phyloP scores from a whole-genome alignment of 2,797 vertebrate species.

The Cynodonichthys magdalenae region DNA sequence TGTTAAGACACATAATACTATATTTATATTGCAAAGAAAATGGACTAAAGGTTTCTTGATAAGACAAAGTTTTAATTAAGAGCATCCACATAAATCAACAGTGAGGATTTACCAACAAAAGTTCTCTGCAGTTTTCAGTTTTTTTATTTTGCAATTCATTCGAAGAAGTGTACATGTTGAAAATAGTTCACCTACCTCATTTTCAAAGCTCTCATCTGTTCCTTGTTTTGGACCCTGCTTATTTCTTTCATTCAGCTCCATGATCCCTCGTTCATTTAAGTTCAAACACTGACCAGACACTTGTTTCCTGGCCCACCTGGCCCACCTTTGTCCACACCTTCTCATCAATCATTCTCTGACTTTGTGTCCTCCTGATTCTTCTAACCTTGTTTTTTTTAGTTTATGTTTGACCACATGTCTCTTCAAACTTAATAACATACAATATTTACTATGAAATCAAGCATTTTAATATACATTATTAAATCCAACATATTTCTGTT shows the following conservation, averaged over 20 bases:
- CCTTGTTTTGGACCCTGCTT: slow-evolving; percentile 18
- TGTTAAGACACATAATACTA: too few relatives aligned
- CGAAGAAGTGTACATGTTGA: neutral
- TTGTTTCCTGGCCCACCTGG: slow-evolving; percentile 28
- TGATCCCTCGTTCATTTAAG: slow-evolving; percentile 8
- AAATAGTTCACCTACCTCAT: slow-evolving; percentile 41
- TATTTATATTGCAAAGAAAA: neutral
- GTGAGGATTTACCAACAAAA: neutral
- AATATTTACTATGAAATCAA: too few relatives aligned
- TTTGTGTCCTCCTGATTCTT: neutral
- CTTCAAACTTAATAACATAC: too few relatives aligned
- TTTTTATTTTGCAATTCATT: neutral
- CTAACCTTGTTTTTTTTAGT: neutral
- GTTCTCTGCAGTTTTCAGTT: neutral
- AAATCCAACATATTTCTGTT: too few relatives aligned
- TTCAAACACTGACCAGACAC: neutral
- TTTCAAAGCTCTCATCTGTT: slow-evolving; percentile 40
- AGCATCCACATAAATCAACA: too few relatives aligned
- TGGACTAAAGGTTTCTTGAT: neutral
- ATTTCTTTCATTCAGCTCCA: slow-evolving; percentile 43
- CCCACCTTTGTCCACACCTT: neutral
- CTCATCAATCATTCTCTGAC: slow-evolving; percentile 5
- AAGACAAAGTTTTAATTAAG: too few relatives aligned
- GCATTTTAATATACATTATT: too few relatives aligned
- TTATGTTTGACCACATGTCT: too few relatives aligned